Percentiles rank a stretch among this genome's conserved stretches.
Conservation (phyloP, 2,113 vertebrate genomes). For the Narcine bancroftii region DNA sequence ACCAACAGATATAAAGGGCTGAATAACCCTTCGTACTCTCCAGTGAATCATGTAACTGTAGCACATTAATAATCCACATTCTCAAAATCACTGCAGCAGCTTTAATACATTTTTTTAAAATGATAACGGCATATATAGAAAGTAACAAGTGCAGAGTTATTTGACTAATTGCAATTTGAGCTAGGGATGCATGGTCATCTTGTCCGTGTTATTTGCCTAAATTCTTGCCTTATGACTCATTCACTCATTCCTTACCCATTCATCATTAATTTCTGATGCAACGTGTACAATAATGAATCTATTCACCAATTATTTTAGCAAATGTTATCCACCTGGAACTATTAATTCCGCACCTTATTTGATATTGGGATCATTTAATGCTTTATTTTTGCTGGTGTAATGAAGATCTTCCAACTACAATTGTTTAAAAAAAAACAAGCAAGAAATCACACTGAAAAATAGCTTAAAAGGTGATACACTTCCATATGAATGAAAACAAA, state of each 20-base stretch:
- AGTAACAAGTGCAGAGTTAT: neutral
- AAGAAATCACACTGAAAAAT: neutral
- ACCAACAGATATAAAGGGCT: neutral
- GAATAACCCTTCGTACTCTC: neutral
- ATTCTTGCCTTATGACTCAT: neutral
- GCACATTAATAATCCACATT: neutral
- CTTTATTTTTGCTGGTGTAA: neutral
- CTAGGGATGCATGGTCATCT: neutral
- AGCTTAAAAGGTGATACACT: neutral
- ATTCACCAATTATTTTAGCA: neutral
- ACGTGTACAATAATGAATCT: neutral
- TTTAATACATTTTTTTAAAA: neutral
- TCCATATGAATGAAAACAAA: neutral
- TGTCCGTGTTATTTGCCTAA: neutral
- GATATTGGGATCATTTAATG: neutral
- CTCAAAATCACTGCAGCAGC: neutral
- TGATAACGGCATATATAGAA: neutral
- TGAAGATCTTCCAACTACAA: neutral
- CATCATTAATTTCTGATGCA: neutral
- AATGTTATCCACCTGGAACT: neutral
- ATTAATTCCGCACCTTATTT: neutral
- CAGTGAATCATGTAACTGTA: neutral
- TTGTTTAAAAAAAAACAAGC: neutral
- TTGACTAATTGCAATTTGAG: neutral
- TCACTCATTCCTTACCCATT: neutral